These are phyloP conservation scores for Bergia sp. DNA, from an alignment of 92 coral and sea anemone species.

Conservation along the genomic window DNA sequence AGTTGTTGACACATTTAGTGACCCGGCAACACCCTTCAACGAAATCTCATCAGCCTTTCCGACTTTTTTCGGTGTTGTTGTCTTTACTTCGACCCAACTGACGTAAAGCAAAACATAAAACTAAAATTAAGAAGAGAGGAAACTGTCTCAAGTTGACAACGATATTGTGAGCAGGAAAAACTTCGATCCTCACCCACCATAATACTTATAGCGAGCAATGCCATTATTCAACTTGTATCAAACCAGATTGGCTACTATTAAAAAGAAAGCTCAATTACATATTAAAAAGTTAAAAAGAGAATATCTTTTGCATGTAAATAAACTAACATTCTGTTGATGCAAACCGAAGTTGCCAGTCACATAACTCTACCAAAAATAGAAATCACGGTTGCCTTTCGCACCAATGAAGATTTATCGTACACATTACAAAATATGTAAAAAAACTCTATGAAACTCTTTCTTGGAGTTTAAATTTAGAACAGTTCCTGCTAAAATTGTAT, in stretches of 20 bases:
- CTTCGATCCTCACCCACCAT: background rate
- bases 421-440: background rate
- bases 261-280: background rate
- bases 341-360: background rate
- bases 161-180: background rate
- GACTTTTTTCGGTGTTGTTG: background rate
- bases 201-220: background rate
- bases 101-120: too few species aligned
- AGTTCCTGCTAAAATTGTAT: too few species aligned
- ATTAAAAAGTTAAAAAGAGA: too few species aligned
- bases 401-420: background rate
- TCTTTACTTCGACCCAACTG: background rate
- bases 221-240: background rate
- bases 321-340: background rate
- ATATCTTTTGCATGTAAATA: background rate
- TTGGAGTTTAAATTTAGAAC: background rate
- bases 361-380: too few species aligned
- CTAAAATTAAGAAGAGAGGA: too few species aligned
- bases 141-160: background rate
- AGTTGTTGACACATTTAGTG: background rate
- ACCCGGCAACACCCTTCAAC: background rate
- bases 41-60: background rate
- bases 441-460: background rate
- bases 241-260: background rate
- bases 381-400: too few species aligned